Evolutionary conservation across 2,797 vertebrate species (phyloP), one percentile per base, ranked within the genome.

Genomic region (Rhinella marina): DNA sequence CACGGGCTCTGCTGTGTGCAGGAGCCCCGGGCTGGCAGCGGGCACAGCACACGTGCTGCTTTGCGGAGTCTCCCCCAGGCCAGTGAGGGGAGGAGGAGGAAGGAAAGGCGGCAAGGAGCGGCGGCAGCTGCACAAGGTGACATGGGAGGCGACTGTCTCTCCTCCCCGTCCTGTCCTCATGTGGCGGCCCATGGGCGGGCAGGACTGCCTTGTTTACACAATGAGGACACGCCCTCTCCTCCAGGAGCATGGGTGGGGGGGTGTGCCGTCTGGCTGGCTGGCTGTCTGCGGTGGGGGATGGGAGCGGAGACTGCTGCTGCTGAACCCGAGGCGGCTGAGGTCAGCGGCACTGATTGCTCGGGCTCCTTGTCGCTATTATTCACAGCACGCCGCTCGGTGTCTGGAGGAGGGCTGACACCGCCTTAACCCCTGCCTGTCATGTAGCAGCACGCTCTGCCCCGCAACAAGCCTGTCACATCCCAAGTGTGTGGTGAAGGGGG

Each of bases 311-410:
- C 82, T 81, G 80, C 79, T 86, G 88, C 84, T 61, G 81, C 85
- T 87, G 88, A 87, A 87, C 88, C 86, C 66, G 86, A 87, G 88
- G 88, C 88, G 85, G 88, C 85, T 89, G 81, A 87, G 85, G 88
- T 87, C 88, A 89, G 82, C 75, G 72, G 84, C 86, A 56, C 81
- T 86, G 88, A 80, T 86, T 78, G 88, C 84, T n/a, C 52, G 62
- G 84, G 88, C 88, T 86, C 21, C 88, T 82, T 86, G 84, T 89
- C 72, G 73, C 84, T 82, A 89, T 81, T 88, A 88, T 89, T 89
- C 88, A 82, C 82, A 78, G 88, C 88, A 82, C 84, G 72, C 50
- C 59, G 87, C 87, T 54, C 11, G 23, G 76, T 66, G 87, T 81
- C 41, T 80, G 83, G 82, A 64, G 62, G 83, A 54, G 73, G 83